Base-by-base conservation (phyloP, 1,140 invertebrate species). In the Procambarus clarkii region DNA sequence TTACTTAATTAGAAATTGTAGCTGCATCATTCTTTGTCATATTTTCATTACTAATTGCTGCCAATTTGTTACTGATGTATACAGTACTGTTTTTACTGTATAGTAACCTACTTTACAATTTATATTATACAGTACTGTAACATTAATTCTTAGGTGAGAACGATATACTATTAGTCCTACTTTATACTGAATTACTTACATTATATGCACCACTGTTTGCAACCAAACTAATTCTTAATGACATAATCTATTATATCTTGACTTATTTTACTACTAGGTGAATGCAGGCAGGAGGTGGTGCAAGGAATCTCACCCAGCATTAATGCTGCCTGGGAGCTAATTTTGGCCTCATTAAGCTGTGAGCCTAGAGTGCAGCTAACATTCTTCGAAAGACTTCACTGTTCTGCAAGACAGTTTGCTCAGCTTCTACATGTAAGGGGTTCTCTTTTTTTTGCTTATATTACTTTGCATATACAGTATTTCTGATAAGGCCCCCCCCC, bases 341-440 rank as follows among this genome's bases (percentile, higher is more conserved):
- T 78, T 71, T 58, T 34, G 58, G 58, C 24, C 85, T 86, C 85
- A 8, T 34, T 24, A n/a, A 71, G 21, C 24, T 71, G 69, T 34
- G 69, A 71, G 21, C 4, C n/a, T 3, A 24, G 11, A 71, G n/a
- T 24, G 7, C n/a, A 7, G 18, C 21, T 34, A n/a, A 86, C 76
- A 45, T 34, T 34, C 84, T 86, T 18, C 74, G n/a, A 24, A n/a
- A 58, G n/a, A 77, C 71, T 48, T 21, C 77, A 15, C 5, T 86
- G 2, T 45, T 86, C 45, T 86, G 50, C 44, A 48, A 44, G 74
- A 77, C 79, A n/a, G 44, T 76, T 24, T 86, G 85, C 34, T 50
- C 79, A 24, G 54, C 85, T 15, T 79, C 85, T 58, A 8, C 77
- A 86, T 86, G 85, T 86, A 34, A 86, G 85, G 21, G 60, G 21